These are phyloP conservation scores for Frieseomelitta varia DNA, from an alignment of 1,140 invertebrate species.

Conservation along the genomic window DNA sequence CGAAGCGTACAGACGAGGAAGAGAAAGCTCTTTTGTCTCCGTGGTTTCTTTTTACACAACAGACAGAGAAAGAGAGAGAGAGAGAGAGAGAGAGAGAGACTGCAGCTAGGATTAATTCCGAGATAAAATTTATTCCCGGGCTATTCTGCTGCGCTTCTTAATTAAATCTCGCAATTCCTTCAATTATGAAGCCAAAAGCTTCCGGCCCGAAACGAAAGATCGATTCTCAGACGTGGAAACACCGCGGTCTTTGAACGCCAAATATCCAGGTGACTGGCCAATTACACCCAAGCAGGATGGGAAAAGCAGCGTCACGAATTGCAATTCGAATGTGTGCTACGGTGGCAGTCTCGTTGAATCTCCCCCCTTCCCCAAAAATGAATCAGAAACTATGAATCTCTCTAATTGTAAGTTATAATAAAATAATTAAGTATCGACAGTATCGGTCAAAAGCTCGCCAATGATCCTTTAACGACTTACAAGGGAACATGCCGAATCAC, in stretches of 20 bases:
- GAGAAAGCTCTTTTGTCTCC: background rate
- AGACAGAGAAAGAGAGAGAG: background rate
- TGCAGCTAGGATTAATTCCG: background rate
- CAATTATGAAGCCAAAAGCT: background rate
- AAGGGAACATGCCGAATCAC: no score
- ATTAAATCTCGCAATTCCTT: conserved; percentile 1
- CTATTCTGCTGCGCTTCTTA: background rate
- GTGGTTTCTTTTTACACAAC: background rate
- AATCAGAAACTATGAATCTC: no score
- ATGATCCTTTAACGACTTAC: no score
- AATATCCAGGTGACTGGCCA: background rate
- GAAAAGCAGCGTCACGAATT: conserved; percentile 8
- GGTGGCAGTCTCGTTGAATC: no score
- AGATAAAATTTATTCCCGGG: conserved; percentile 1
- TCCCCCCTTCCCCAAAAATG: no score
- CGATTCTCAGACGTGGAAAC: background rate
- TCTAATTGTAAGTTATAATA: no score
- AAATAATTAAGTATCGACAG: no score
- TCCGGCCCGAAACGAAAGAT: background rate
- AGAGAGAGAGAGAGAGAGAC: background rate
- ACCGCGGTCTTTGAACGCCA: background rate
- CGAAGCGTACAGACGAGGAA: background rate
- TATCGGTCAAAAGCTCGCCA: no score
- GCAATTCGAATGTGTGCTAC: background rate
- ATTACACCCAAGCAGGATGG: background rate